Conservation (phyloP, 2,888 invertebrate species). For the Dynastes maya region DNA sequence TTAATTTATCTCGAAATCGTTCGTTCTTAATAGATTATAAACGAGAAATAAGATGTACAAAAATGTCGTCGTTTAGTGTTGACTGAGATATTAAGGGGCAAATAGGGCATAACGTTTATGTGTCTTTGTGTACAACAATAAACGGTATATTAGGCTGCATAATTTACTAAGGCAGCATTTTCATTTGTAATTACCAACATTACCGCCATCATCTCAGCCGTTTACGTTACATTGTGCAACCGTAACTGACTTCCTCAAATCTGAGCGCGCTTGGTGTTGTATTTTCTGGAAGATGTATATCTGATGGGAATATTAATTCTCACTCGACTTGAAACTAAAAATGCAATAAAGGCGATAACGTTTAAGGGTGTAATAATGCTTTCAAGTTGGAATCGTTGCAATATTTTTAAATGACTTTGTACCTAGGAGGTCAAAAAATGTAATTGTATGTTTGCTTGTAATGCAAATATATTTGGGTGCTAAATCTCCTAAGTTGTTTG, state of each 20-base stretch:
- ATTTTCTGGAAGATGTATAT: slow-evolving; percentile 22
- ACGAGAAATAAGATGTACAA: neutral
- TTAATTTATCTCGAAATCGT: no score
- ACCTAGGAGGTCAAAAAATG: no score
- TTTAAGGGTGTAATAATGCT: no score
- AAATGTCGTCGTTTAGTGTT: neutral
- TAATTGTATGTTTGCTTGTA: no score
- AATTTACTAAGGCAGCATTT: slow-evolving; percentile 8
- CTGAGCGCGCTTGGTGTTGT: neutral
- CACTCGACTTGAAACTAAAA: neutral
- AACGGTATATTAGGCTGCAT: slow-evolving; percentile 4
- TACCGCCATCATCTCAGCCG: neutral
- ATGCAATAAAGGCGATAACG: no score
- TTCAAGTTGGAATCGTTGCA: no score
- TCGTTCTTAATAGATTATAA: neutral
- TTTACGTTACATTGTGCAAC: slow-evolving; percentile 8
- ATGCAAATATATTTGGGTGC: no score
- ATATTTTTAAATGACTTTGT: no score
- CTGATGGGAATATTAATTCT: neutral
- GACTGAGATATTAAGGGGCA: neutral
- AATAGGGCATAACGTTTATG: neutral
- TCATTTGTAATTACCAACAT: slow-evolving; percentile 20
- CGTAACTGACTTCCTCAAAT: slow-evolving; percentile 12
- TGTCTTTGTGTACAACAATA: slow-evolving; percentile 3
- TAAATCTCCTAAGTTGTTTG: no score